A percentile compares a stretch with the other conserved stretches of the same genome.
These are phyloP conservation scores for Clarias batrachus DNA, from an alignment of 2,113 vertebrate species.

Conservation along the genomic window DNA sequence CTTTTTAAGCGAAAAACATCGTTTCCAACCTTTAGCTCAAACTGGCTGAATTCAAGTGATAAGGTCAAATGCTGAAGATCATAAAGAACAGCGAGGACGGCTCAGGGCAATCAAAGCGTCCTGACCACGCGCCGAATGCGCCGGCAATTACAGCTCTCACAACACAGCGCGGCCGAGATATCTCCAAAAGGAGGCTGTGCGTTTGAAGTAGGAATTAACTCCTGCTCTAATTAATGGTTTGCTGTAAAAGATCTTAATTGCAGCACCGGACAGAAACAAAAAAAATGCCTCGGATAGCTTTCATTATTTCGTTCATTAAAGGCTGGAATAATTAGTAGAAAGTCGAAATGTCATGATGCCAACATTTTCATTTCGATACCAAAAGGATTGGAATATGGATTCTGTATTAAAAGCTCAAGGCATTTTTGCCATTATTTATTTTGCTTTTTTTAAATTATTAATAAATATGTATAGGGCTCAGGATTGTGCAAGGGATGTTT, in stretches of 20 bases:
- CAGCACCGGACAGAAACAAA: conserved; percentile 1
- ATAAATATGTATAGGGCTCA: too few species aligned
- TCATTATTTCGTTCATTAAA: conserved; percentile 25
- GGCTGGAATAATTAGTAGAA: conserved; percentile 28
- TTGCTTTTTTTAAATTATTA: too few species aligned
- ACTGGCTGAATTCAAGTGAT: conserved; percentile 47
- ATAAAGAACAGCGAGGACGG: conserved; percentile 43
- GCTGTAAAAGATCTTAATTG: conserved; percentile 58
- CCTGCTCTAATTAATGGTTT: conserved; percentile 60
- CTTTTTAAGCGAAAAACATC: conserved; percentile 42
- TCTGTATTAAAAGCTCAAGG: too few species aligned
- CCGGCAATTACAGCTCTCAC: conserved; percentile 3
- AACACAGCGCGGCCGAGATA: background rate
- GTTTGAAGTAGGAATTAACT: conserved; percentile 56
- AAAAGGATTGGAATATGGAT: too few species aligned
- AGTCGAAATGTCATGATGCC: background rate
- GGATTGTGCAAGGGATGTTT: too few species aligned
- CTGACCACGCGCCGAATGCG: background rate
- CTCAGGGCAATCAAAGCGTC: conserved; percentile 16
- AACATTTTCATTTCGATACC: too few species aligned
- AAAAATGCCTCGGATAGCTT: conserved; percentile 34
- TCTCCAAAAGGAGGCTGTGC: conserved; percentile 44
- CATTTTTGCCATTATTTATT: too few species aligned
- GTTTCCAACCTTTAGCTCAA: conserved; percentile 57
- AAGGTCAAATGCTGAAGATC: conserved; percentile 55